Percentiles rank a stretch among this genome's conserved stretches.
phyloP scores from a whole-genome alignment of 2,113 vertebrate species.

The Hypomesus transpacificus region DNA sequence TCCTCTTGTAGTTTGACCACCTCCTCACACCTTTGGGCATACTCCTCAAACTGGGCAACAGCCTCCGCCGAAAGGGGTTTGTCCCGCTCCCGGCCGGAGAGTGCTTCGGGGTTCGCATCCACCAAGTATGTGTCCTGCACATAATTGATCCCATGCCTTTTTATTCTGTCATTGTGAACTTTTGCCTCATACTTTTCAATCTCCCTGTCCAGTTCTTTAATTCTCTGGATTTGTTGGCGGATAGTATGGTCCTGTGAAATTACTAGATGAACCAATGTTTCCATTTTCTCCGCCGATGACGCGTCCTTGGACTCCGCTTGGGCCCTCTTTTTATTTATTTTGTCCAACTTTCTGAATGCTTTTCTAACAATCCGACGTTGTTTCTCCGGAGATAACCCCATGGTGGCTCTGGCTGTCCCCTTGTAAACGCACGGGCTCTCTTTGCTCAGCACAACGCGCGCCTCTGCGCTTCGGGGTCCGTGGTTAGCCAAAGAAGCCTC shows the following conservation, averaged over 20 bases:
- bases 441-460: conserved; percentile 85
- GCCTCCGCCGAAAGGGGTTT: conserved; percentile 25
- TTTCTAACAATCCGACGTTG: conserved; percentile 88
- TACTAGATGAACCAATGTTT: conserved; percentile 88
- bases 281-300: conserved; percentile 80
- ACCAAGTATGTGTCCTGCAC: conserved; percentile 92
- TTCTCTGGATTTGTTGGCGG: conserved; percentile 87
- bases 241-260: conserved; percentile 94
- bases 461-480: conserved; percentile 86
- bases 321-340: conserved; percentile 81
- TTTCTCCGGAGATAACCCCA: conserved; percentile 77
- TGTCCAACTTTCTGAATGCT: conserved; percentile 93
- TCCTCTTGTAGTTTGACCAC: conserved; percentile 79
- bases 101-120: conserved; percentile 51
- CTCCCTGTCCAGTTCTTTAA: conserved; percentile 84
- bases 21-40: conserved; percentile 70
- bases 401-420: conserved; percentile 54
- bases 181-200: conserved; percentile 85
- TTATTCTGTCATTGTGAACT: conserved; percentile 84
- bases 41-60: conserved; percentile 69
- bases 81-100: conserved; percentile 18
- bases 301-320: conserved; percentile 64
- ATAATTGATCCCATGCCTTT: conserved; percentile 85
- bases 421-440: conserved; percentile 72
- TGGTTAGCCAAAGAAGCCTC: conserved; percentile 79